These are phyloP conservation scores for Leptinotarsa defecta DNA, from an alignment of 1,140 invertebrate genomes.

Conservation along the genomic window DNA sequence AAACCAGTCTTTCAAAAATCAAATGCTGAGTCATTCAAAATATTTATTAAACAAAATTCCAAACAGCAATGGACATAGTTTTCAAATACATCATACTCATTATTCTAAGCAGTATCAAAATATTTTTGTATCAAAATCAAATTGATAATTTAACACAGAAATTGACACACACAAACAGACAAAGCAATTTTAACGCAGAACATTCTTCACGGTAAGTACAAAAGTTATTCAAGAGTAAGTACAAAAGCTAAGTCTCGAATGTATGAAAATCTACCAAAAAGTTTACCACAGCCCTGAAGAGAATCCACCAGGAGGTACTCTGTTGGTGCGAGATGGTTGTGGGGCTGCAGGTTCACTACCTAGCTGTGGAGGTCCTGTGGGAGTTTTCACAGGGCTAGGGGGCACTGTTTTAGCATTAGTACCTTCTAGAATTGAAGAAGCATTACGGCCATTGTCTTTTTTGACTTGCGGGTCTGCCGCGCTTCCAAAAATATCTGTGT, in stretches of 20 bases:
- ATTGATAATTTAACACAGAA: not conserved
- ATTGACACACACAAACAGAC: not conserved
- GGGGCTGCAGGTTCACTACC: conserved; percentile 17
- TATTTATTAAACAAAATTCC: not conserved
- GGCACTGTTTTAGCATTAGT: conserved; percentile 7
- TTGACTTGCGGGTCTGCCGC: conserved; percentile 27
- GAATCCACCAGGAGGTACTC: conserved; percentile 53
- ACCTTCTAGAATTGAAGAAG: conserved; percentile 43
- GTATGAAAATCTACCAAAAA: not conserved
- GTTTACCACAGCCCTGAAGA: conserved; percentile 52
- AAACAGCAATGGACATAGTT: not conserved
- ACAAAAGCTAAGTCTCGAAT: conserved; percentile 22
- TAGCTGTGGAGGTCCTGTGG: not conserved
- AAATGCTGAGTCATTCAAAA: not conserved
- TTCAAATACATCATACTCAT: not conserved
- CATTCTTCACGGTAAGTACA: not conserved
- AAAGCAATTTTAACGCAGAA: not conserved
- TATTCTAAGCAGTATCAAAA: not conserved
- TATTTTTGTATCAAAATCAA: not conserved
- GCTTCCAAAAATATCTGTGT: conserved; percentile 51
- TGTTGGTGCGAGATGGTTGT: conserved; percentile 29
- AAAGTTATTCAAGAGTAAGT: conserved; percentile 13
- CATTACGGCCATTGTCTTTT: conserved; percentile 40
- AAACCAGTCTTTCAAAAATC: no score
- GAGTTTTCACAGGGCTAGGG: conserved; percentile 13